Percentiles rank a stretch among this genome's conserved stretches.
Conservation (phyloP, 2,797 vertebrate species). For the Lithobates pipiens region DNA sequence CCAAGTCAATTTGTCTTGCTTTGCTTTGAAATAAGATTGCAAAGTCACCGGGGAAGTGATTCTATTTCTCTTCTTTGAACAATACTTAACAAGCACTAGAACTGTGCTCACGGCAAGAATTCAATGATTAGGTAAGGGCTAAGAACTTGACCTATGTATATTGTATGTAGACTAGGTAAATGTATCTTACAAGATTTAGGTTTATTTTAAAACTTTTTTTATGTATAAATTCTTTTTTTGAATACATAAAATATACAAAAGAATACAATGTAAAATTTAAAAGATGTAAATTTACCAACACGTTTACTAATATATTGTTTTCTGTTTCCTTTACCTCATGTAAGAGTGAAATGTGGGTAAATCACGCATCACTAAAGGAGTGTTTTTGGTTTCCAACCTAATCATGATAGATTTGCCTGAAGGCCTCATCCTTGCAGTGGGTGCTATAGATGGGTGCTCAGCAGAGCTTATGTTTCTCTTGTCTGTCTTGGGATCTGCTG, state of each 20-base stretch:
- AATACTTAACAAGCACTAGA: slow-evolving; percentile 17
- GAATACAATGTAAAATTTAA: background rate
- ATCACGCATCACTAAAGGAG: background rate
- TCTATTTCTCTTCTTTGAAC: slow-evolving; percentile 44
- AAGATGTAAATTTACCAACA: background rate
- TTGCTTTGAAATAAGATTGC: slow-evolving; percentile 49
- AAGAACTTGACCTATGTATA: slow-evolving; percentile 5
- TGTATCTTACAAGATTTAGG: background rate
- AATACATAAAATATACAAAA: background rate
- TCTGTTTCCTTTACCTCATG: background rate
- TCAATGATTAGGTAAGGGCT: background rate
- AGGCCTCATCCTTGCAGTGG: background rate
- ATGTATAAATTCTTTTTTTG: background rate
- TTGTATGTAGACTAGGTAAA: background rate
- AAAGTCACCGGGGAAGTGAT: slow-evolving; percentile 37
- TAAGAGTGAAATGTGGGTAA: background rate
- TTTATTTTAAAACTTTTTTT: background rate
- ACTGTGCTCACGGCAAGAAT: slow-evolving; percentile 26
- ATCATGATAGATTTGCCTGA: no score
- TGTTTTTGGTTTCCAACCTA: no score
- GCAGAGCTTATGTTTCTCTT: no score
- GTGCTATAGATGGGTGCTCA: background rate
- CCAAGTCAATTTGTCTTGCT: slow-evolving; percentile 58
- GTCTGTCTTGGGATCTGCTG: no score
- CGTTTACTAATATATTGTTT: background rate